Evolutionary conservation across 2,888 invertebrate species (phyloP).

Genomic region (Baccha elongata): DNA sequence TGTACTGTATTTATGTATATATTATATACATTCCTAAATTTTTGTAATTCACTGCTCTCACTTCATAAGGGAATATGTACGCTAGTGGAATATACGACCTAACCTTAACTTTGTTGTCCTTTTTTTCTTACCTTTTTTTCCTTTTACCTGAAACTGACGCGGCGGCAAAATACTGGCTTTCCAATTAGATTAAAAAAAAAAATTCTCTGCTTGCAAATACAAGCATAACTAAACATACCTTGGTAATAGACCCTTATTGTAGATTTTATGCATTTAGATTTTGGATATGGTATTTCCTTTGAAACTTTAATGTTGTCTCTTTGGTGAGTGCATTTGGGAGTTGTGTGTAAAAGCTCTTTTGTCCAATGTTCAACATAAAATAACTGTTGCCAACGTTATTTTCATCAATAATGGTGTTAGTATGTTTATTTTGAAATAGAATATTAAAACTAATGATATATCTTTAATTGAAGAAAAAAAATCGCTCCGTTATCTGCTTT

Average conservation of each 20-base stretch:
- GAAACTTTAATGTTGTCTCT: constrained; percentile 18
- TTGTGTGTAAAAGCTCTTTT: constrained; percentile 44
- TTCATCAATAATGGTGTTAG: no score
- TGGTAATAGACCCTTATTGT: constrained; percentile 8
- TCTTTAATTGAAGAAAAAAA: no score
- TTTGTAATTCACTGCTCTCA: constrained; percentile 1
- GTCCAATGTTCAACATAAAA: neutral
- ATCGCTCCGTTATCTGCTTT: no score
- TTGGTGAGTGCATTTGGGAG: constrained; percentile 50
- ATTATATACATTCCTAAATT: no score
- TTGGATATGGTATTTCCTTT: neutral
- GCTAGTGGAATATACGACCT: constrained; percentile 39
- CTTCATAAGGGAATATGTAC: constrained; percentile 29
- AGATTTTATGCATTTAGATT: constrained; percentile 24
- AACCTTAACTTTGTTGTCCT: constrained; percentile 38
- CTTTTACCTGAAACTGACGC: constrained; percentile 13
- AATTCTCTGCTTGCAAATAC: constrained; percentile 36
- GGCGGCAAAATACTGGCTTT: constrained; percentile 33
- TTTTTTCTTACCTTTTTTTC: constrained; percentile 12
- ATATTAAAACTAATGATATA: no score
- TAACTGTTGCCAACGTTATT: neutral
- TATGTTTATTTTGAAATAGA: no score
- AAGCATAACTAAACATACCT: constrained; percentile 35
- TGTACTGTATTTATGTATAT: no score
- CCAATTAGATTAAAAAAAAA: constrained; percentile 45